Evolutionary conservation across 2,797 vertebrate genomes (phyloP), one percentile per base, ranked within the genome.

Genomic region (Octomys mimax): DNA sequence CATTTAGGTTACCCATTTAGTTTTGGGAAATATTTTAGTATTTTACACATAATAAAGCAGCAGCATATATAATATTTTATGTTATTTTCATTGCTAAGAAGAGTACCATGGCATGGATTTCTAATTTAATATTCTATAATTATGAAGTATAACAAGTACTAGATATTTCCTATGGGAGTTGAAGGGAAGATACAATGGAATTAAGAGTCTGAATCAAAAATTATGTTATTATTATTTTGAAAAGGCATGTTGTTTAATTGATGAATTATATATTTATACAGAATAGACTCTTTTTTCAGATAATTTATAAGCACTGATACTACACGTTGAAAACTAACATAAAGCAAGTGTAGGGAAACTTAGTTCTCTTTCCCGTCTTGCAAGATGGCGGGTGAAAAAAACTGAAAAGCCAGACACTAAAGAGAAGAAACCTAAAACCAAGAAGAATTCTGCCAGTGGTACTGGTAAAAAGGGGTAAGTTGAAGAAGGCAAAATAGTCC

Each of bases 151-250:
- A 11, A 84, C 4, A 68, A 68, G 33, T 42, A 86, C 39, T 82
- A 80, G 5, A 66, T 2, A 39, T 2, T 75, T 89, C 12, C 1
- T 81, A 8, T 73, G 42, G 5, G 6, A 14, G 4, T 71, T 88
- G 24, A 81, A 13, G 1, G 19, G 71, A 13, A 28, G 2, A 19
- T 52, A 66, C 19, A 89, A 68, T 61, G 89, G 0, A 91, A 96
- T 36, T 95, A 75, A 89, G 14, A 64, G 61, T 33, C 5, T n/a
- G 28, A 92, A n/a, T 11, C 18, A 22, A 54, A 96, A 92, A 75
- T 2, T 13, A 82, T 14, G 64, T 88, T 79, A 91, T 92, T 87
- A 77, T 89, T 89, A 93, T 70, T 85, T 82, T 95, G 31, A 78
- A 39, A 57, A 62, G 8, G 3, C 87, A 46, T 61, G 0, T 52